Base-by-base conservation (phyloP, 2,113 vertebrate species). In the Pelecanus crispus region DNA sequence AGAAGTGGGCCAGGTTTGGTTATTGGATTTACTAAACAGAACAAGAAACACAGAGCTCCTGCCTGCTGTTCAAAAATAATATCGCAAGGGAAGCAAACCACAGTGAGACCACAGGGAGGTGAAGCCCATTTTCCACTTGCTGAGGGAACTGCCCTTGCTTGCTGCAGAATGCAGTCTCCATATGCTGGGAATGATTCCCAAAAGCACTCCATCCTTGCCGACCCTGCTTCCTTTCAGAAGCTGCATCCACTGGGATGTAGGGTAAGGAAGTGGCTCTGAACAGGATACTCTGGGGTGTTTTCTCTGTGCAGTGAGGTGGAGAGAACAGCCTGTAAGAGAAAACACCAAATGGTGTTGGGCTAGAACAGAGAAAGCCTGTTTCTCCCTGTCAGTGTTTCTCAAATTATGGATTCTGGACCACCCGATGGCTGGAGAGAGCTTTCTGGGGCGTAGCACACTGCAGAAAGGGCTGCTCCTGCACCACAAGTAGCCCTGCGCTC, bases 51-150 rank as follows among this genome's bases (percentile, higher is more conserved):
- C 71, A 61, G 75, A 87, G 85, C 88, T 95, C 90, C 95, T 93
- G 92, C 91, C 86, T 71, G 81, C 94, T 88, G 45, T 95, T 98
- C 95, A 97, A 97, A 97, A 97, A 97, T 97, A 97, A 98, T 96
- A 97, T 95, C 77, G 65, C 97, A 93, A 95, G 87, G 92, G 95
- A 96, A 98, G 97, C 90, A 96, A 98, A 97, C 97, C 95, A 89
- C 96, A 97, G 94, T n/a, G 91, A 96, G 94, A 97, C 96, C 96
- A 75, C 97, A 97, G 95, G 88, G 96, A 97, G 85, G 52, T 94
- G 92, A 97, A 97, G 97, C 95, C 95, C 96, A 97, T 96, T 96
- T 97, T 96, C 97, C 97, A 97, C 91, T 97, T 87, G 88, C 80
- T 70, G 84, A 87, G 91, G 95, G 95, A 97, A 11, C 89, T 90